Evolutionary conservation across 2,113 vertebrate genomes (phyloP).

Genomic region (Shinisaurus crocodilurus): DNA sequence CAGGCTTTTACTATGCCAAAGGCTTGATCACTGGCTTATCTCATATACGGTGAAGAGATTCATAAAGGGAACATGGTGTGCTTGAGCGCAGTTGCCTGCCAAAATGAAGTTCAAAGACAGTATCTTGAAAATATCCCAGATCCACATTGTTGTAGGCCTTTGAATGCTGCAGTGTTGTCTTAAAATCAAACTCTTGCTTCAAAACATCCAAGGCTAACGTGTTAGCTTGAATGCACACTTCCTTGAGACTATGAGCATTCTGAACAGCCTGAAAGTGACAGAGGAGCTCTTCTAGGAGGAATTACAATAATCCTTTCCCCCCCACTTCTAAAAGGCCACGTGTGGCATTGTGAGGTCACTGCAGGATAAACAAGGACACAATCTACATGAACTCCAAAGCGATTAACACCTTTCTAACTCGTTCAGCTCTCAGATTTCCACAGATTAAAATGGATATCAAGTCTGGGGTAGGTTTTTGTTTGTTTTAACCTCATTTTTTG

Average conservation of each 20-base stretch:
- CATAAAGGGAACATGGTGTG: conserved; percentile 57
- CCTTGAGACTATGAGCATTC: conserved; percentile 35
- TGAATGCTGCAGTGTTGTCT: conserved; percentile 52
- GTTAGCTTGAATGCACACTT: conserved; percentile 23
- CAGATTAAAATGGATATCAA: neutral
- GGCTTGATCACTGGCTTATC: conserved; percentile 55
- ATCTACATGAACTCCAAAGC: conserved; percentile 42
- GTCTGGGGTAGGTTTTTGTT: neutral
- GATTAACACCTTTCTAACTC: conserved; percentile 58
- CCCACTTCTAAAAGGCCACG: conserved; percentile 56
- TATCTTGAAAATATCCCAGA: conserved; percentile 61
- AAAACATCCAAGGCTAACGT: conserved; percentile 43
- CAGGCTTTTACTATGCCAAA: neutral
- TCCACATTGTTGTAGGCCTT: conserved; percentile 53
- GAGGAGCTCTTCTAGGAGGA: conserved; percentile 63
- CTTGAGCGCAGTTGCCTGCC: conserved; percentile 60
- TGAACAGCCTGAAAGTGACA: conserved; percentile 61
- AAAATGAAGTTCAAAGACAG: conserved; percentile 66
- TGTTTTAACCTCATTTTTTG: neutral
- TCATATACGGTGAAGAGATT: conserved; percentile 60
- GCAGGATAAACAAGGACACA: conserved; percentile 64
- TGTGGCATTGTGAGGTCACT: conserved; percentile 56
- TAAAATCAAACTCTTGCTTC: conserved; percentile 55
- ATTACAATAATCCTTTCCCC: conserved; percentile 71
- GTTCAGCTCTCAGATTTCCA: conserved; percentile 34